Base-by-base conservation (phyloP, 2,113 vertebrate species). In the Zosterops borbonicus region DNA sequence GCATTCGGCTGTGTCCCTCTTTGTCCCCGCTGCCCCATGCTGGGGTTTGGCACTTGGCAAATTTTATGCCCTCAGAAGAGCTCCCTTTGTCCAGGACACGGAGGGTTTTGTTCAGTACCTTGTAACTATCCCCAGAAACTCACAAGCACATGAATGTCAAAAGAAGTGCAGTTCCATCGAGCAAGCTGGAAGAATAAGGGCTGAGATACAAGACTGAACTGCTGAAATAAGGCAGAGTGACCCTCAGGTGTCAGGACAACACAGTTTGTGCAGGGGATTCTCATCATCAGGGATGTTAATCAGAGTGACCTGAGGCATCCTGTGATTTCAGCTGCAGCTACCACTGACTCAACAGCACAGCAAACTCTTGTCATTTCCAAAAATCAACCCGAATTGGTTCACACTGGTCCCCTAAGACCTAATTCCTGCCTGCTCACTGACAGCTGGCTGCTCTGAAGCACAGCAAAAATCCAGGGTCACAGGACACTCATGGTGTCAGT, bases 1-100 rank as follows among this genome's bases (percentile, higher is more conserved):
- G 90, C 90, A 56, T 71, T 86, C 12, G 20, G 16, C 92, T 83
- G 88, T 88, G 92, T 80, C 93, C 76, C 56, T 83, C 75, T 95
- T 96, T 95, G 94, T 97, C 79, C 92, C 76, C 5, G 11, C 73
- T 94, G 93, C 88, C 88, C 37, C 93, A 92, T 68, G 94, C 88
- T 92, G 93, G 56, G 92, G 28, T 60, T 63, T 94, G 94, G 83
- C 68, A 92, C 88, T 93, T 41, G 69, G 85, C 49, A 78, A 31
- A 68, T 71, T 88, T 90, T 60, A 53, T 93, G 85, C 62, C 85
- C 88, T 93, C 92, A 71, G 87, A 91, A 90, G 88, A 74, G 93
- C 20, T 90, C 64, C 60, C 76, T 93, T 94, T 92, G 90, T 86
- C 56, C 65, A 53, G 78, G 70, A 91, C 92, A 85, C 0, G 2